These are phyloP conservation scores for Gonocerus acuteangulatus DNA, from an alignment of 2,888 invertebrate genomes.

Conservation along the genomic window DNA sequence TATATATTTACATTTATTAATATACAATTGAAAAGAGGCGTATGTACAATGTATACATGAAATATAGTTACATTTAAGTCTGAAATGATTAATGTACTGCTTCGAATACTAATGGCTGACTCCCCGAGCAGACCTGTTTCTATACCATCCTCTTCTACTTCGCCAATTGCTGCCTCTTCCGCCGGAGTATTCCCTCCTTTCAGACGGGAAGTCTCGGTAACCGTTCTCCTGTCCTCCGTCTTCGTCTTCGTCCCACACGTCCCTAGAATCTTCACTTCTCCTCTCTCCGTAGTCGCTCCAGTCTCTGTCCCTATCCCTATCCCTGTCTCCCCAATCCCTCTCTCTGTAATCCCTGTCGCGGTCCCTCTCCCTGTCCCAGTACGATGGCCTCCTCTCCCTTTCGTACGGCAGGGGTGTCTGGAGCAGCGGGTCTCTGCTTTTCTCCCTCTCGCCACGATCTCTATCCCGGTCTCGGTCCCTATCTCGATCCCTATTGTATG, in stretches of 20 bases:
- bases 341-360: neutral
- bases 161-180: slow-evolving; percentile 7
- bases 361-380: neutral
- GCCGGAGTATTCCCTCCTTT: neutral
- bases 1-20: no score
- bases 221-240: slow-evolving; percentile 10
- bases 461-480: no score
- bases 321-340: neutral
- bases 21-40: no score
- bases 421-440: no score
- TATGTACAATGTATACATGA: no score
- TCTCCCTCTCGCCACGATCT: no score
- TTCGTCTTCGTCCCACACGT: slow-evolving; percentile 8
- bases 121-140: slow-evolving; percentile 1
- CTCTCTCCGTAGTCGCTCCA: slow-evolving; percentile 5
- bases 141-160: slow-evolving; percentile 10
- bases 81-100: no score
- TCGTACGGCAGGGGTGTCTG: no score
- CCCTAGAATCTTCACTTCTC: slow-evolving; percentile 11
- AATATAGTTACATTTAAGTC: no score
- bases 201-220: slow-evolving; percentile 2
- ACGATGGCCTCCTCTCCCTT: no score
- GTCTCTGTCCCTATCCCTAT: neutral
- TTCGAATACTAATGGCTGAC: slow-evolving; percentile 5
- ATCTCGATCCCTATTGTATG: no score